Evolutionary conservation across 2,113 vertebrate genomes (phyloP).

Genomic region (Syngnathus floridae): DNA sequence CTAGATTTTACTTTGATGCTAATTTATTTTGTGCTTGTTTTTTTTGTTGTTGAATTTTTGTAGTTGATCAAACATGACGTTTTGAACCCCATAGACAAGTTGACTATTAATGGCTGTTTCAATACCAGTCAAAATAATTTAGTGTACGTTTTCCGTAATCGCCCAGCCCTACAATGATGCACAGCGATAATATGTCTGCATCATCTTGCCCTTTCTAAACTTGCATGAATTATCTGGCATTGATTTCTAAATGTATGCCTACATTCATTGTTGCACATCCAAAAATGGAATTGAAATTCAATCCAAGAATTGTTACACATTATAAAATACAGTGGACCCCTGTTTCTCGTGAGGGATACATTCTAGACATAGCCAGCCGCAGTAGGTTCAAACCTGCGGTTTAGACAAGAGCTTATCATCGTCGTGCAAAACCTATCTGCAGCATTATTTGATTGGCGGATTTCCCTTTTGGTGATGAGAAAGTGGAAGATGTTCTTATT

Average conservation of each 20-base stretch:
- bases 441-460: neutral
- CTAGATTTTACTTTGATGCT: too few relatives aligned
- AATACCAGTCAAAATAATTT: too few relatives aligned
- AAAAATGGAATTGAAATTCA: neutral
- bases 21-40: too few relatives aligned
- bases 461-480: neutral
- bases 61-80: too few relatives aligned
- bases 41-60: too few relatives aligned
- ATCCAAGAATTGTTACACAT: neutral
- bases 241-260: neutral
- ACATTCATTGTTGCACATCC: neutral
- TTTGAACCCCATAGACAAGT: too few relatives aligned
- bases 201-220: neutral
- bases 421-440: neutral
- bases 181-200: neutral
- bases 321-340: neutral
- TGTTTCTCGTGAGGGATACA: neutral
- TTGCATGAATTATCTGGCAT: neutral
- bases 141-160: too few relatives aligned
- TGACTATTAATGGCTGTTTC: too few relatives aligned
- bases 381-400: neutral
- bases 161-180: neutral
- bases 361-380: neutral
- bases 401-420: neutral
- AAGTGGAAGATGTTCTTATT: neutral